phyloP scores from a whole-genome alignment of 1,140 invertebrate species.

The Wiebesia pumilae region DNA sequence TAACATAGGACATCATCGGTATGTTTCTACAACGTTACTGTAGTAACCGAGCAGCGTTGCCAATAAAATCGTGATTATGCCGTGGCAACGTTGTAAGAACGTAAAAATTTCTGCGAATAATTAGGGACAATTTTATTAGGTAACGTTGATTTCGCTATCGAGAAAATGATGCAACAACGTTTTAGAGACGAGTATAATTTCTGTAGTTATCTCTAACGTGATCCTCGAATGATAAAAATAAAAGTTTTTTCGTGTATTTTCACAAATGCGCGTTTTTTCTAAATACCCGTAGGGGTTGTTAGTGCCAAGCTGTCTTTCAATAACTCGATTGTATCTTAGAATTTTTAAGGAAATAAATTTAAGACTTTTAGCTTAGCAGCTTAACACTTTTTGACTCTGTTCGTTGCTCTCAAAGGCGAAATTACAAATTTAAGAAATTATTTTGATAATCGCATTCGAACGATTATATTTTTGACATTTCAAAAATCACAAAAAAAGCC shows the following conservation, averaged over 20 bases:
- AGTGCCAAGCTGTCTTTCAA: no score
- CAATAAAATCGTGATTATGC: background rate
- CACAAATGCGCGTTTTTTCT: background rate
- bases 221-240: background rate
- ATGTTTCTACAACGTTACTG: conserved; percentile 28
- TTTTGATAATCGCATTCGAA: no score
- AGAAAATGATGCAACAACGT: background rate
- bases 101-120: conserved; percentile 10
- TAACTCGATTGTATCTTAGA: no score
- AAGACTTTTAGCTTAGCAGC: no score
- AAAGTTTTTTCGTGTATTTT: background rate
- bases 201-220: background rate
- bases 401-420: no score
- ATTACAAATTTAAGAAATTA: no score
- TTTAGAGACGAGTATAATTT: background rate
- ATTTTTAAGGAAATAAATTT: no score
- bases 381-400: no score
- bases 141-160: background rate
- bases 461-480: no score
- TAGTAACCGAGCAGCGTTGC: conserved; percentile 25
- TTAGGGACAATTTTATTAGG: conserved; percentile 5
- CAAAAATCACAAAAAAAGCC: no score
- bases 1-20: background rate
- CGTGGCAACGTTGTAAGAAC: conserved; percentile 16
- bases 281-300: no score